Percentiles rank a stretch among this genome's conserved stretches.
These are phyloP conservation scores for Drosophila sp. DNA, from an alignment of 1,140 invertebrate genomes.

Conservation along the genomic window DNA sequence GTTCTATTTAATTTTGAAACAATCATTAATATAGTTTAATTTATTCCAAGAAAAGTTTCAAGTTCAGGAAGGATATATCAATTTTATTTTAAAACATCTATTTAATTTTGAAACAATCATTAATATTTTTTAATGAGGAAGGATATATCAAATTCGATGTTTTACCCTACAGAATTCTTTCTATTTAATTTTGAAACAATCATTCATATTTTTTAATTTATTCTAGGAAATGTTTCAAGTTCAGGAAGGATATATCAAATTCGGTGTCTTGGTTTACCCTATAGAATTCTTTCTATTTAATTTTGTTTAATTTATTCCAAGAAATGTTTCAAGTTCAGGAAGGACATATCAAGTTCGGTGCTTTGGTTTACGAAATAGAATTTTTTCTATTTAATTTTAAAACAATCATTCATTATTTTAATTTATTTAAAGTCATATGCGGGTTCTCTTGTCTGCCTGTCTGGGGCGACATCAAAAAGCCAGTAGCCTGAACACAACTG, in stretches of 20 bases:
- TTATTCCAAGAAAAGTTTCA: slow-evolving; percentile 35
- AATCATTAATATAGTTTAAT: slow-evolving; percentile 55
- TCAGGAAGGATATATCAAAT: no score
- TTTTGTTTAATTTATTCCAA: slow-evolving; percentile 60
- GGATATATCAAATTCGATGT: background rate
- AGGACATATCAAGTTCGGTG: background rate
- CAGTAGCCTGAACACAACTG: slow-evolving; percentile 26
- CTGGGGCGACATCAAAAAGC: slow-evolving; percentile 56
- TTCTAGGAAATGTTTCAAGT: slow-evolving; percentile 7
- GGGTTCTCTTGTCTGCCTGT: slow-evolving; percentile 30
- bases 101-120: slow-evolving; percentile 19
- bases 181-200: slow-evolving; percentile 31
- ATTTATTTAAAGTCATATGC: slow-evolving; percentile 68
- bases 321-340: no score
- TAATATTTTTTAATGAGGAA: slow-evolving; percentile 33
- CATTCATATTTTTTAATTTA: slow-evolving; percentile 61
- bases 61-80: no score
- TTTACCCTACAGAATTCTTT: background rate
- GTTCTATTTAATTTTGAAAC: slow-evolving; percentile 19
- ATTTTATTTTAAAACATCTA: no score
- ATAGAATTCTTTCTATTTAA: background rate
- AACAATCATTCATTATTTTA: slow-evolving; percentile 48
- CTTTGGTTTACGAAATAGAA: background rate
- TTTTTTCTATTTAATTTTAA: slow-evolving; percentile 14
- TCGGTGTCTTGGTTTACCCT: no score